phyloP scores from a whole-genome alignment of 2,888 invertebrate species.

The Masnerella sp. region DNA sequence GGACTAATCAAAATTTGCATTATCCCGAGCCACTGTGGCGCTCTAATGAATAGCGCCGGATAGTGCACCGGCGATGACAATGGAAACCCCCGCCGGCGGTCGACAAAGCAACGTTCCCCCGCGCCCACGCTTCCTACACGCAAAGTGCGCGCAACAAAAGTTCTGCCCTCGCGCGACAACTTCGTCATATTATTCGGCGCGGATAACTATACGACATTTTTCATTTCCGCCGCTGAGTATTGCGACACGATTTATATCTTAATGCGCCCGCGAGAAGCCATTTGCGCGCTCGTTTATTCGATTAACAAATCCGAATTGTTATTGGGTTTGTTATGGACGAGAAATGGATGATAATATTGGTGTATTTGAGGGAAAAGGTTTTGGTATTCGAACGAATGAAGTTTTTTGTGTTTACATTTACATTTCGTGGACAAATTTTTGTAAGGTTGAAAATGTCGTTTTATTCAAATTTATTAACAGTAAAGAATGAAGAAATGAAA shows the following conservation, averaged over 20 bases:
- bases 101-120: slow-evolving; percentile 59
- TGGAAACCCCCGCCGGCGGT: slow-evolving; percentile 54
- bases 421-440: too few relatives aligned
- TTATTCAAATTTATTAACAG: too few relatives aligned
- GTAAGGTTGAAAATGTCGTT: too few relatives aligned
- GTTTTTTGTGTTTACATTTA: too few relatives aligned
- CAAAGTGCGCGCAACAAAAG: slow-evolving; percentile 61
- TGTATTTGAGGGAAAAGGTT: too few relatives aligned
- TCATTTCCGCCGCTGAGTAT: slow-evolving; percentile 44
- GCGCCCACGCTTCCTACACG: slow-evolving; percentile 52
- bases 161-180: slow-evolving; percentile 58
- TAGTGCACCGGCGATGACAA: slow-evolving; percentile 58
- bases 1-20: slow-evolving; percentile 63
- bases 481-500: too few relatives aligned
- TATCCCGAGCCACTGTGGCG: slow-evolving; percentile 58
- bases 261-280: slow-evolving; percentile 15
- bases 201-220: slow-evolving; percentile 56
- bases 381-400: too few relatives aligned
- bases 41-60: slow-evolving; percentile 61
- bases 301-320: slow-evolving; percentile 18
- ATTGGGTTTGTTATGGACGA: too few relatives aligned
- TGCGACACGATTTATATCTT: slow-evolving; percentile 41
- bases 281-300: slow-evolving; percentile 19
- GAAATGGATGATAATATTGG: too few relatives aligned
- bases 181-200: slow-evolving; percentile 56